These are phyloP conservation scores for Hylia prasina DNA, from an alignment of 2,113 vertebrate species.

Conservation along the genomic window DNA sequence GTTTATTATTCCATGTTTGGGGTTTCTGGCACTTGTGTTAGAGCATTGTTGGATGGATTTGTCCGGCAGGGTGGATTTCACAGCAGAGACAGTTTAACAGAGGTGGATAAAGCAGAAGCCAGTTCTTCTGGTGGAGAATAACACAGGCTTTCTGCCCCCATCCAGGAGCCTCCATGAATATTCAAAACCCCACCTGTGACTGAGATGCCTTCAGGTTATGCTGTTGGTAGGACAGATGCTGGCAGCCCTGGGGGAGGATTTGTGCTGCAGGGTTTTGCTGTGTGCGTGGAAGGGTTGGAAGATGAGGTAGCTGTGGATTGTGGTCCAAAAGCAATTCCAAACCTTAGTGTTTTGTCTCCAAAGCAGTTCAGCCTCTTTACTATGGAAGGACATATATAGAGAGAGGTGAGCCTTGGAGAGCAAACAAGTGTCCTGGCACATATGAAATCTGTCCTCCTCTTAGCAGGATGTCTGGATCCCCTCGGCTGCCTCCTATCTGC, in stretches of 20 bases:
- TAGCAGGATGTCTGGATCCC: not conserved
- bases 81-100: not conserved
- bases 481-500: not conserved
- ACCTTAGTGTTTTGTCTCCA: not conserved
- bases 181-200: not conserved
- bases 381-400: not conserved
- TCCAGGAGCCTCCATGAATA: not conserved
- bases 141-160: not conserved
- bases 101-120: not conserved
- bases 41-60: not conserved
- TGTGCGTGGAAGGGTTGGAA: not conserved
- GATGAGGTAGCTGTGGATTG: not conserved
- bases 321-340: not conserved
- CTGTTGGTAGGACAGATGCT: not conserved
- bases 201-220: not conserved
- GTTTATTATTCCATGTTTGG: not conserved
- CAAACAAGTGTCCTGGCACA: not conserved
- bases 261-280: not conserved
- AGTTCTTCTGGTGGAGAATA: not conserved
- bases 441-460: not conserved
- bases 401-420: not conserved
- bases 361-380: not conserved
- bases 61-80: not conserved
- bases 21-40: not conserved
- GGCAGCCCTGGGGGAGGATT: not conserved